Evolutionary conservation across 2,113 vertebrate genomes (phyloP), one percentile per base, ranked within the genome.

Genomic region (Albula goreensis): DNA sequence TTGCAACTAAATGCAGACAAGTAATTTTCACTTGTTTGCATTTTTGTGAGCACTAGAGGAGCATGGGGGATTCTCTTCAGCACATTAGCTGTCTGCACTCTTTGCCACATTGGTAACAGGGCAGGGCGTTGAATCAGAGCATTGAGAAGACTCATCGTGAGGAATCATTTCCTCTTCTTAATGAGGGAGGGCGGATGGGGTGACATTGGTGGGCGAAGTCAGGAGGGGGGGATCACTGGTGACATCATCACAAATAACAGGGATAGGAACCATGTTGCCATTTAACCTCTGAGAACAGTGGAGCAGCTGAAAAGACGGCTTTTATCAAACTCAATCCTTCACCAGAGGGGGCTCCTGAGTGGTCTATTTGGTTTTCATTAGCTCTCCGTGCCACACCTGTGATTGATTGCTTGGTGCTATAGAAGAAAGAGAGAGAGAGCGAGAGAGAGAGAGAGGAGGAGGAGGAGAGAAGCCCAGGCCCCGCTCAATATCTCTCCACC

Each of bases 251-350:
- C 50, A 56, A 84, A 50, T 25, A 77, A 70, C 50, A 19, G 41
- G 70, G 17, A 78, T 5, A n/a, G 22, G 6, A 8, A 50, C 50
- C n/a, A 31, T 13, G 12, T 77, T 13, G 2, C 70, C 83, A 78
- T 85, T 85, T 85, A 56, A 80, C 84, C 84, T 80, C 31, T 41
- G 11, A 10, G 17, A 85, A 78, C 49, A 85, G 25, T n/a, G 31
- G 74, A 48, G 53, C 77, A 56, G 31, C 17, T 41, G 31, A 50
- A 57, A 78, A 85, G 17, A 41, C 19, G 78, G 78, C 77, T 15
- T 60, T 17, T 1, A 70, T 70, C 84, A 79, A 56, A 80, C 53
- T 19, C 51, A 52, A 52, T 57, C 52, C 56, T 12, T 52, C 19
- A 79, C 17, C 41, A 25, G 63, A 52, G 77, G 15, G 31, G 17